Conservation (phyloP, 2,797 vertebrate genomes). For the Falco peregrinus region DNA sequence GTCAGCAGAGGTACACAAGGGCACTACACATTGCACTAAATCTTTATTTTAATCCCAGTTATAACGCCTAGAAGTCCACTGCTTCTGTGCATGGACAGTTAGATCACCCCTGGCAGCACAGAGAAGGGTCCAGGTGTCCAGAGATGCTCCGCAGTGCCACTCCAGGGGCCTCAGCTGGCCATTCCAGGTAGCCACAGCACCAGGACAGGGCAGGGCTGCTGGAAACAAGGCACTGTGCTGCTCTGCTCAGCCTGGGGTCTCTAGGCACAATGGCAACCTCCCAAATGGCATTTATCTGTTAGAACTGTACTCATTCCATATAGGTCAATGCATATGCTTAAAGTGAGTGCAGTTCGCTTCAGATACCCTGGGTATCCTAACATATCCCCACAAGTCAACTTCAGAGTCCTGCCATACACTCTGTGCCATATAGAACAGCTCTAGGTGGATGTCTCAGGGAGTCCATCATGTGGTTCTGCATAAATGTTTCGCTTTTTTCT, state of each 20-base stretch:
- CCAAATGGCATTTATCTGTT: background rate
- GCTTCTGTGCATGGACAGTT: background rate
- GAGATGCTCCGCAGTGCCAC: background rate
- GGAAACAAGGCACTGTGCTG: fast-evolving
- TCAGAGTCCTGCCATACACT: background rate
- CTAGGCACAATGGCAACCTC: background rate
- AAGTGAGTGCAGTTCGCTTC: background rate
- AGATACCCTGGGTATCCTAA: background rate
- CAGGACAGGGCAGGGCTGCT: background rate
- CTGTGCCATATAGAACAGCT: background rate
- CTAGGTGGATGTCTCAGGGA: fast-evolving
- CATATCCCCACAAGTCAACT: background rate
- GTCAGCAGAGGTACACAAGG: no score
- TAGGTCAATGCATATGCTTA: background rate
- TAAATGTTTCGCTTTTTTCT: background rate
- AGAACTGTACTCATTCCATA: background rate
- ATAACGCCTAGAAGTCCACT: background rate
- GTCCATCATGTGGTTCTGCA: background rate
- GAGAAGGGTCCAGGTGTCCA: background rate
- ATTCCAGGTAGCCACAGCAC: no score
- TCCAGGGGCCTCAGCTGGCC: background rate
- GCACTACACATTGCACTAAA: background rate
- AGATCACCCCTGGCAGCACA: no score
- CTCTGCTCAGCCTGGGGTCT: background rate
- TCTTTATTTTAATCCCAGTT: background rate